Conservation (phyloP, 2,113 vertebrate species). For the Manacus vitellinus region DNA sequence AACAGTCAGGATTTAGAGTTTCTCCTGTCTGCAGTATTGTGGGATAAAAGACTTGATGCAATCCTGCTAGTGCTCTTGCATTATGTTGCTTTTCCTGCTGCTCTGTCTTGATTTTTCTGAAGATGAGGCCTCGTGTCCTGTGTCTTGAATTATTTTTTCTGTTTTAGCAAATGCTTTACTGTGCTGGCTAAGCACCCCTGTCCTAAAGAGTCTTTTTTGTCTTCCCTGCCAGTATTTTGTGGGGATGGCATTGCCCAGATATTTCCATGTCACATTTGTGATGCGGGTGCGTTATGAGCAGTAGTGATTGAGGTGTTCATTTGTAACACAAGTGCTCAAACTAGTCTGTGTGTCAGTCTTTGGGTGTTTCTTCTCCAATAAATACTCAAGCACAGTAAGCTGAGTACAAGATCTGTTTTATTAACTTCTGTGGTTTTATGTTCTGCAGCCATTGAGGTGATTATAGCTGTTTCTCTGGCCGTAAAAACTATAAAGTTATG, state of each 20-base stretch:
- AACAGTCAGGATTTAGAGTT: neutral
- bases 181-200: neutral
- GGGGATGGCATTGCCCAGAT: neutral
- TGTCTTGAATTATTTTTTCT: neutral
- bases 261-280: neutral
- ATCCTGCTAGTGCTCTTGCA: neutral
- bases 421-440: neutral
- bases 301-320: neutral
- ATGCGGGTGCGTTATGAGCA: fast-evolving
- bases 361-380: neutral
- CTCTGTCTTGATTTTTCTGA: neutral
- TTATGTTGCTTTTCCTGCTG: neutral
- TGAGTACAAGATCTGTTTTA: neutral
- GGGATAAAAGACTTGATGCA: neutral
- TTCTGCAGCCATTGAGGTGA: neutral
- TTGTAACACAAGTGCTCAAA: neutral
- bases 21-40: neutral
- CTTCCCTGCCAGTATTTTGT: neutral
- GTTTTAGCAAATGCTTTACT: neutral
- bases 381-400: neutral
- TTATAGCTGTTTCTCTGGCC: neutral
- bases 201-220: neutral
- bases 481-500: neutral
- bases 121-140: neutral
- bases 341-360: neutral